These are phyloP conservation scores for Poecilia picta DNA, from an alignment of 2,797 vertebrate species.

Conservation along the genomic window DNA sequence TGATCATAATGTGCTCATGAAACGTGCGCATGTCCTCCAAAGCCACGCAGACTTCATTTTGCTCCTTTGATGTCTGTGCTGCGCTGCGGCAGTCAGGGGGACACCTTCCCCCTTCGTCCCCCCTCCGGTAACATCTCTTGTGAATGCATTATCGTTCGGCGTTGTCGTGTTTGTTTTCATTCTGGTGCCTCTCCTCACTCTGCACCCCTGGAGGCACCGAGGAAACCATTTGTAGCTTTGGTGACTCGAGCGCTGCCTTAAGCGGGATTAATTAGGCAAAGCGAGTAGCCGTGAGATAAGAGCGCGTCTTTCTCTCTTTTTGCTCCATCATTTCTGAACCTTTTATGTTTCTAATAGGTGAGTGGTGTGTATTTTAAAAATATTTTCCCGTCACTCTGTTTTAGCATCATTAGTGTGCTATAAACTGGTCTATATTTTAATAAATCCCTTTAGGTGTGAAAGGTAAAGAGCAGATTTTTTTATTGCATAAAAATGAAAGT, in stretches of 20 bases:
- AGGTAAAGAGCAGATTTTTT: neutral
- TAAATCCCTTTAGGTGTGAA: constrained; percentile 1
- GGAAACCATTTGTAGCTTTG: constrained; percentile 65
- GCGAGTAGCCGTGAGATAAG: constrained; percentile 52
- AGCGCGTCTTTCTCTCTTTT: constrained; percentile 11
- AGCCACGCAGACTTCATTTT: constrained; percentile 31
- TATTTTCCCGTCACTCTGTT: constrained; percentile 16
- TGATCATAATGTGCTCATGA: constrained; percentile 19
- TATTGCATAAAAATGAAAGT: constrained; percentile 5
- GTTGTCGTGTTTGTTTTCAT: constrained; percentile 76
- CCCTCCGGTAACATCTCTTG: constrained; percentile 49
- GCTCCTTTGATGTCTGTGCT: constrained; percentile 74
- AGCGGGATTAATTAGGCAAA: constrained; percentile 70
- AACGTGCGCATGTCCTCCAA: constrained; percentile 19
- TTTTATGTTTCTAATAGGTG: constrained; percentile 43
- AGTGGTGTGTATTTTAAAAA: neutral
- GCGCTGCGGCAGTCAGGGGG: constrained; percentile 55
- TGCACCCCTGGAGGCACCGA: constrained; percentile 52
- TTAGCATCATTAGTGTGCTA: constrained; percentile 38
- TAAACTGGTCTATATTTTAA: constrained; percentile 32
- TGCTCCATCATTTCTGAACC: constrained; percentile 27
- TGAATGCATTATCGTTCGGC: constrained; percentile 71
- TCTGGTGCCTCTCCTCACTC: constrained; percentile 51
- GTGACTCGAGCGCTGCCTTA: constrained; percentile 46
- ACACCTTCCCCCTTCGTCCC: neutral